phyloP scores from a whole-genome alignment of 2,797 vertebrate genomes.

The Pangasius krempfi region DNA sequence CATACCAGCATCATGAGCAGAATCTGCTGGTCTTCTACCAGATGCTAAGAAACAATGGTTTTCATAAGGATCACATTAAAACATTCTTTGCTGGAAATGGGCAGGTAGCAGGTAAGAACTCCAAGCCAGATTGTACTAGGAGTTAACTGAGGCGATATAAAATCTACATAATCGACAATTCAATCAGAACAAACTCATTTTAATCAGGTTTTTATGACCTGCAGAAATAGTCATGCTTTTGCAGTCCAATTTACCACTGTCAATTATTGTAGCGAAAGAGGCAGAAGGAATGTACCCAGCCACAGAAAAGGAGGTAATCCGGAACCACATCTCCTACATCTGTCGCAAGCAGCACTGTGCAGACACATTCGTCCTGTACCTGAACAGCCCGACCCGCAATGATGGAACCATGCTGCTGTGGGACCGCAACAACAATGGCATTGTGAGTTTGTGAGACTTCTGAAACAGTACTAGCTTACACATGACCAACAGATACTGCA shows the following conservation, averaged over 20 bases:
- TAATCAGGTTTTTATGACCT: neutral
- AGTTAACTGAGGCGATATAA: neutral
- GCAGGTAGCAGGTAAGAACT: slow-evolving; percentile 72
- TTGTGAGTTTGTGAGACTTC: slow-evolving; percentile 66
- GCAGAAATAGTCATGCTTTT: neutral
- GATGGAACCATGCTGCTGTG: slow-evolving; percentile 83
- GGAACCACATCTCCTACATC: slow-evolving; percentile 80
- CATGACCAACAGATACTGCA: neutral
- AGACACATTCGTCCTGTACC: slow-evolving; percentile 79
- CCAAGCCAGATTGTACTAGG: neutral
- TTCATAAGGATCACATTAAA: slow-evolving; percentile 81
- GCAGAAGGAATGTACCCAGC: slow-evolving; percentile 75
- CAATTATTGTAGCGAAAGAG: slow-evolving; percentile 63
- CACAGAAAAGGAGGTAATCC: slow-evolving; percentile 78
- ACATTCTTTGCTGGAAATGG: slow-evolving; percentile 79
- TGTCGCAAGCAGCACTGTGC: slow-evolving; percentile 82
- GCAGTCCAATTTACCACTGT: neutral
- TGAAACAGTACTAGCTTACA: neutral
- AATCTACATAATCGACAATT: neutral
- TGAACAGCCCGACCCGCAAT: slow-evolving; percentile 79
- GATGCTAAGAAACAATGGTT: slow-evolving; percentile 79
- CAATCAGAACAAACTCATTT: neutral
- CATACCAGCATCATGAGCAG: slow-evolving; percentile 74
- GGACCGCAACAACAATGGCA: slow-evolving; percentile 81
- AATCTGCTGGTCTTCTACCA: slow-evolving; percentile 75